phyloP scores from a whole-genome alignment of 2,888 invertebrate genomes.

The Pristionchus fissidentatus region DNA sequence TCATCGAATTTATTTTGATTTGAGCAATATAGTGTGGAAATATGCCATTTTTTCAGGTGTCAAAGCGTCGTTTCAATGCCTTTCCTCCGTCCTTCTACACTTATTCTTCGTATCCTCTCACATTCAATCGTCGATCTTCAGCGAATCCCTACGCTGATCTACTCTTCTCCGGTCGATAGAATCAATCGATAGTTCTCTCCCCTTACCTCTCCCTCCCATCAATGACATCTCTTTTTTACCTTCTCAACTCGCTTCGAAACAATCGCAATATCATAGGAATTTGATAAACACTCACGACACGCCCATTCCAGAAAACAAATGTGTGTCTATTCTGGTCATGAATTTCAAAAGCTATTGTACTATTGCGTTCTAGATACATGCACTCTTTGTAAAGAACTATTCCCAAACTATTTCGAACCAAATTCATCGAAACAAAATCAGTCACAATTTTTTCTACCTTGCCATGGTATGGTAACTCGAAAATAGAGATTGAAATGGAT shows the following conservation, averaged over 20 bases:
- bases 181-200: not conserved
- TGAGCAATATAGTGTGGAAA: not conserved
- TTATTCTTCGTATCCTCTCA: conserved; percentile 17
- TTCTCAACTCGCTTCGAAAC: not conserved
- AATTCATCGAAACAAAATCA: not conserved
- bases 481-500: too few relatives aligned
- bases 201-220: not conserved
- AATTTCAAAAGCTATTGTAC: too few relatives aligned
- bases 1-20: not conserved
- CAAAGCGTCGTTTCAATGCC: conserved; percentile 33
- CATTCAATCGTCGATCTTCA: conserved; percentile 37
- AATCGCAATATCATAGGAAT: conserved; percentile 10
- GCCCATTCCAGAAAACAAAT: too few relatives aligned
- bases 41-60: not conserved
- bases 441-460: too few relatives aligned
- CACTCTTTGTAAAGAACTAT: too few relatives aligned
- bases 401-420: too few relatives aligned
- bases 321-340: too few relatives aligned
- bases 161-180: conserved; percentile 20
- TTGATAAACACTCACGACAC: too few relatives aligned
- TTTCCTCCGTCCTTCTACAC: conserved; percentile 45
- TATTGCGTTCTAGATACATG: too few relatives aligned
- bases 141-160: conserved; percentile 40
- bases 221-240: not conserved
- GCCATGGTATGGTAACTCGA: not conserved